Base-by-base conservation (phyloP, 2,113 vertebrate genomes). In the Gadus macrocephalus region DNA sequence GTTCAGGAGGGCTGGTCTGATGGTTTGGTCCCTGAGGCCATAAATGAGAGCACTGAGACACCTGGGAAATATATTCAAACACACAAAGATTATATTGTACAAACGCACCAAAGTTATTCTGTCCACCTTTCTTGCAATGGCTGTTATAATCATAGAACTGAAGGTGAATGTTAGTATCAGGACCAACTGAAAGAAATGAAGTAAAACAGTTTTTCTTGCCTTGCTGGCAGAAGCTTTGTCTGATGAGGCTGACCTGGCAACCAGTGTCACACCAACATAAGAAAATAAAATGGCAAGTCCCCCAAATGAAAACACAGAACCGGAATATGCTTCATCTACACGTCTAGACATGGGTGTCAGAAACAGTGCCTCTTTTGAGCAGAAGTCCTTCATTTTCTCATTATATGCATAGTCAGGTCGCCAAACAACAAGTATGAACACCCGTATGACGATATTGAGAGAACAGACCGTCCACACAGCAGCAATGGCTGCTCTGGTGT, bases 111-210 rank as follows among this genome's bases (percentile, higher is more conserved):
- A 5, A 12, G 7, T 3, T 3, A 28, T 4, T 17, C 15, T 63
- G 15, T 60, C 25, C 3, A 55, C 2, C 4, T 15, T 38, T 53
- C 2, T 53, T 0, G 53, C n/a, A 6, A 81, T 38, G 15, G 31
- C 9, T 64, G 38, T 17, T 28, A 83, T 58, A 69, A 84, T 74
- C 53, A 68, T 66, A 53, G 62, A 9, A 64, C 31, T 60, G 17
- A 87, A 2, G 12, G 81, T 73, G 12, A 77, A 76, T 53, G 28
- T 62, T 15, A 87, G 78, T 8, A 67, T 79, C 28, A 87, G 78
- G 7, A 70, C 67, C 15, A 88, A 78, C 76, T 88, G 87, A 28
- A 85, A 28, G 31, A 87, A 64, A 27, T 87, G 84, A 19, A 88
- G 76, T 27, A 86, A 67, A 7, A 88, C 78, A 0, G 87, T 87